These are phyloP conservation scores for Drosophila kanekoi DNA, from an alignment of 2,888 invertebrate species.

Conservation along the genomic window DNA sequence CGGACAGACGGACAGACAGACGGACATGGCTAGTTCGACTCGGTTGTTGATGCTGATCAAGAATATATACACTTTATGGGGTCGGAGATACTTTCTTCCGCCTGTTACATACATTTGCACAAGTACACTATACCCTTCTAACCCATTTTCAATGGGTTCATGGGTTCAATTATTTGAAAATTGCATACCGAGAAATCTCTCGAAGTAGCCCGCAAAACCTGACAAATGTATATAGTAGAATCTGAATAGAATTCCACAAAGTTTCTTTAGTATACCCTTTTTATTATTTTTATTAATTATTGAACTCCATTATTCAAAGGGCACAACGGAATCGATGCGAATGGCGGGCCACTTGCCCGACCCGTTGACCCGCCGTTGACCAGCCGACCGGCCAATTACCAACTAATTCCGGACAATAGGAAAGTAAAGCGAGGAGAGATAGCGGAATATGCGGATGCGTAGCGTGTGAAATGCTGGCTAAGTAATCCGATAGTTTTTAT, in stretches of 20 bases:
- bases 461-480: constrained; percentile 64
- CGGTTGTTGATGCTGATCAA: no score
- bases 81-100: no score
- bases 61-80: no score
- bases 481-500: constrained; percentile 57
- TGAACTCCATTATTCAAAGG: no score
- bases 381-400: constrained; percentile 39
- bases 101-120: no score
- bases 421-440: constrained; percentile 4
- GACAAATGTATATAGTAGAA: background rate
- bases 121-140: no score
- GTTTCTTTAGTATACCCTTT: background rate
- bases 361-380: constrained; percentile 38
- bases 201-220: background rate
- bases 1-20: no score
- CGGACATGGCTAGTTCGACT: no score
- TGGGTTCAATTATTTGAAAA: no score
- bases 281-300: no score
- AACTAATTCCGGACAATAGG: constrained; percentile 18
- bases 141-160: no score
- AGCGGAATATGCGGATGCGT: constrained; percentile 2
- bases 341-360: background rate
- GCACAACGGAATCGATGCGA: background rate
- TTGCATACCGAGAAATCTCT: no score
- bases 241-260: background rate